Conservation (phyloP, 2,888 invertebrate genomes). For the Capitulum mitella region DNA sequence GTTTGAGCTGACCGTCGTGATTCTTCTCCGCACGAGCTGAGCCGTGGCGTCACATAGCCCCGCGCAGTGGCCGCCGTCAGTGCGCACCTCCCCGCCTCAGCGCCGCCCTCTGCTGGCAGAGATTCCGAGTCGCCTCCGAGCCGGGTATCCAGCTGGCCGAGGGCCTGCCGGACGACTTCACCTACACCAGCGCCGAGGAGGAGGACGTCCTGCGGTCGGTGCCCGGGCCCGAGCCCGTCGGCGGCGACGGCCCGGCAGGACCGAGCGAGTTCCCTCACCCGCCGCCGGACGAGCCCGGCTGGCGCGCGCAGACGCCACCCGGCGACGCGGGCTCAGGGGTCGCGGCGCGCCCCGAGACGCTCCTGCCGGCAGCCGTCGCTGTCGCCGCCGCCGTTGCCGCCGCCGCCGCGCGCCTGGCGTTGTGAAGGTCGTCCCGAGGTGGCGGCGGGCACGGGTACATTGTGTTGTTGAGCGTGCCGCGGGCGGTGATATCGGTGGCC, state of each 20-base stretch:
- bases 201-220: no score
- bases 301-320: constrained; percentile 28
- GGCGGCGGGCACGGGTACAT: background rate
- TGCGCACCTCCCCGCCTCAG: no score
- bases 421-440: background rate
- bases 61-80: no score
- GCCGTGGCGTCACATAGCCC: no score
- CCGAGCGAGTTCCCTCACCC: constrained; percentile 12
- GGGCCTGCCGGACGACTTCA: constrained; percentile 20
- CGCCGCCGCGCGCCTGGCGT: background rate
- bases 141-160: constrained; percentile 18
- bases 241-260: constrained; percentile 29
- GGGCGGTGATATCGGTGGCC: background rate
- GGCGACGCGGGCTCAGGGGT: background rate
- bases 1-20: no score
- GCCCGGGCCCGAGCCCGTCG: no score
- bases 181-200: background rate
- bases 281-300: constrained; percentile 20
- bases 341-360: background rate
- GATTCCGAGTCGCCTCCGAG: background rate
- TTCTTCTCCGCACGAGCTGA: no score
- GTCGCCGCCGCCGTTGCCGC: no score
- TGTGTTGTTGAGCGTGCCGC: background rate
- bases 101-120: background rate
- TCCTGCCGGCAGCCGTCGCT: background rate